Evolutionary conservation across 2,888 invertebrate species (phyloP), one percentile per base, ranked within the genome.

Genomic region (Melieria omissa): DNA sequence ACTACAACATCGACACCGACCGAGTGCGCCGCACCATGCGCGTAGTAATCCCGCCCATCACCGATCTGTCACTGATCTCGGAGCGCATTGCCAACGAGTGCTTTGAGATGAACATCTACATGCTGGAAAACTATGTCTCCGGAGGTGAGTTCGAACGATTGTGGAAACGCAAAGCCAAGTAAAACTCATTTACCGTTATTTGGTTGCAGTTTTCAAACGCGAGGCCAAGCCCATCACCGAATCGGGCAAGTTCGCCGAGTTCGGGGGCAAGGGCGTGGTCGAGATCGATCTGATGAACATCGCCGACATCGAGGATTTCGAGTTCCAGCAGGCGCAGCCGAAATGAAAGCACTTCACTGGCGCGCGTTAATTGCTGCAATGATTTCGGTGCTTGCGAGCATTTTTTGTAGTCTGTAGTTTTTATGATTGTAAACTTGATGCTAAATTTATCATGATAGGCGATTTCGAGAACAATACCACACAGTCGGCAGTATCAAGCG

Each of bases 1-100:
- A 94, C 84, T 95, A 95, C 84, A 91, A 92, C 81, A 94, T 96
- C 62, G 92, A 96, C 84, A 94, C 95, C 58, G 90, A 91, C 77
- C 90, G 92, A 76, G 92, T 96, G 60, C 90, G 93, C 74, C 91
- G 92, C 80, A 90, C 92, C 54, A 93, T 95, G 92, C 90, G 90
- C 68, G 94, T 96, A 3, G 88, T 92, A 41, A 87, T 90, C 65
- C 95, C 95, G 4, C 91, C 92, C 12, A 87, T 95, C 65, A 89
- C 89, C 16, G 91, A 93, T 83, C 83, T 89, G 29, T 88, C 89
- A 16, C 87, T 88, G 74, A 88, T 93, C 73, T 94, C 95, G 16
- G 88, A 89, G 73, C 92, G 92, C 81, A 94, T 95, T 81, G 89
- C 90, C 74, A 89, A 89, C 49, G 92, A 93, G 83, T 96, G 96